Conservation (phyloP, 2,797 vertebrate species). For the Crypturellus tataupa region DNA sequence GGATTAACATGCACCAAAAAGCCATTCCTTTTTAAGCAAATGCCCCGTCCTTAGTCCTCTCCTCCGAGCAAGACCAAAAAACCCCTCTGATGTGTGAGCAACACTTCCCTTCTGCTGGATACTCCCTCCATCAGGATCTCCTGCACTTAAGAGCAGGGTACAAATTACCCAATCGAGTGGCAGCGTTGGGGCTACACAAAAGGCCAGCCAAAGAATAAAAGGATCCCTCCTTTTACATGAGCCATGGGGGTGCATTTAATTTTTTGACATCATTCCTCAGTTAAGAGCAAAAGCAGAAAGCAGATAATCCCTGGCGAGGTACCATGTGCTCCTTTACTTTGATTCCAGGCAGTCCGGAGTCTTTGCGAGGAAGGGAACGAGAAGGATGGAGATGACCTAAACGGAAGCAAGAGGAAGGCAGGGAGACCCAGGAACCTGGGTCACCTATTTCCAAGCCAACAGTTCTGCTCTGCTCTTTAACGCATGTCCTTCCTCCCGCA, state of each 20-base stretch:
- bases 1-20: not conserved
- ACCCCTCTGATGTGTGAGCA: not conserved
- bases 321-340: not conserved
- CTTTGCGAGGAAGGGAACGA: not conserved
- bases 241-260: not conserved
- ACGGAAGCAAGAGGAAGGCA: not conserved
- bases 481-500: not conserved
- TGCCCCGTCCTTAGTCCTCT: not conserved
- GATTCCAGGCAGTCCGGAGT: slow-evolving; percentile 6
- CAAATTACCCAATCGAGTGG: slow-evolving; percentile 22
- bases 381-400: not conserved
- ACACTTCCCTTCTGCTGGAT: not conserved
- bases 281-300: not conserved
- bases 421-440: not conserved
- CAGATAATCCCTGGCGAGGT: slow-evolving; percentile 21
- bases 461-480: not conserved
- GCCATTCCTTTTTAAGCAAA: not conserved
- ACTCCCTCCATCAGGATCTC: slow-evolving; percentile 37
- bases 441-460: not conserved
- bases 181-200: slow-evolving; percentile 25
- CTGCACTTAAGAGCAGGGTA: slow-evolving; percentile 16
- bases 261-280: not conserved
- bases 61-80: not conserved
- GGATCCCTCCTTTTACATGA: slow-evolving; percentile 4
- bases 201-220: not conserved